phyloP scores from a whole-genome alignment of 2,113 vertebrate species.

The Piliocolobus tephrosceles region DNA sequence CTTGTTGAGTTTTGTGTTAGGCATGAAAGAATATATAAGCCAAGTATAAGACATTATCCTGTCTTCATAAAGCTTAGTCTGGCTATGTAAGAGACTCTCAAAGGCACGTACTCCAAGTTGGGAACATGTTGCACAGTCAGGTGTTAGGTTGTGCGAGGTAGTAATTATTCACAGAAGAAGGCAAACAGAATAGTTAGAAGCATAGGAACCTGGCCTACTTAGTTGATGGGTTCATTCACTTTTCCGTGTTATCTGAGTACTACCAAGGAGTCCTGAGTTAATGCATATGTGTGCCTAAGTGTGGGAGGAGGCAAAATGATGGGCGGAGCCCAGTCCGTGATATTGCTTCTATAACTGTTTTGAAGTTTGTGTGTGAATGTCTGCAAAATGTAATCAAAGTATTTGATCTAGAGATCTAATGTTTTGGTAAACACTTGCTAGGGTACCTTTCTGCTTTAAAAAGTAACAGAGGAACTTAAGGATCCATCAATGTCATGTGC shows the following conservation, averaged over 20 bases:
- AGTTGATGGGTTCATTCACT: not conserved
- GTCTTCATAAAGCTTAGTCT: not conserved
- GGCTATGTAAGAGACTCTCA: not conserved
- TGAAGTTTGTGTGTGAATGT: not conserved
- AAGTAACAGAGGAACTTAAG: not conserved
- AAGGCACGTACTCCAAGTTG: not conserved
- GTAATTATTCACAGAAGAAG: not conserved
- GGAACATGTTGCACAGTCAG: not conserved
- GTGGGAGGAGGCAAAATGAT: not conserved
- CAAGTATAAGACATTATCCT: not conserved
- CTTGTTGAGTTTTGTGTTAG: not conserved
- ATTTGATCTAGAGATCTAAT: conserved; percentile 7
- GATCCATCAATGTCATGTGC: not conserved
- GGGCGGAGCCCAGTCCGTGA: not conserved
- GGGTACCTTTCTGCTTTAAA: not conserved
- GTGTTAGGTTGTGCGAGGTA: not conserved
- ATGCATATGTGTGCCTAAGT: not conserved
- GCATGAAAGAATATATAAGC: not conserved
- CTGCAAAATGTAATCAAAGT: conserved; percentile 13
- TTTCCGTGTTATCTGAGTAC: not conserved
- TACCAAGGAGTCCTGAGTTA: not conserved
- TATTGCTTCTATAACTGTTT: not conserved
- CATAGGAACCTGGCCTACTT: not conserved
- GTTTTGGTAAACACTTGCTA: not conserved
- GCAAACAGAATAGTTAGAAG: not conserved